Base-by-base conservation (phyloP, 2,113 vertebrate genomes). In the Ceyx margarethae region DNA sequence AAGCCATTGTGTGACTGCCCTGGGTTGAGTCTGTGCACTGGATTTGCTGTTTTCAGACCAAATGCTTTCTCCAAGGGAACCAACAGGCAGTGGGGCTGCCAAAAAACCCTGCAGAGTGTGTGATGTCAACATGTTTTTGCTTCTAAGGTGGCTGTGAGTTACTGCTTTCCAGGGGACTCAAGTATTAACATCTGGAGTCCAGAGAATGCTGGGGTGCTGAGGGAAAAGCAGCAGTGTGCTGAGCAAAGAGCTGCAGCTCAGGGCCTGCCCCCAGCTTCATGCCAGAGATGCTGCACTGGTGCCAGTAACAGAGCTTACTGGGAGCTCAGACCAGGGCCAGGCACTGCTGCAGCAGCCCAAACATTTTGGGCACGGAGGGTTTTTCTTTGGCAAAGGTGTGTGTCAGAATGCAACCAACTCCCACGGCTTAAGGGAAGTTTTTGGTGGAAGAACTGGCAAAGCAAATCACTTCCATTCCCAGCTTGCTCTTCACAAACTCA, bases 301-400 rank as follows among this genome's bases (percentile, higher is more conserved):
- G 67, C 29, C 56, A 15, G 25, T 6, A 23, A 21, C 33, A 6
- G 46, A 29, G 43, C 71, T 16, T 6, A 17, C 17, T 13, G 87
- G 29, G 85, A 35, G 2, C 57, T 42, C n/a, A 21, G 21, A 12
- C 50, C 4, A 1, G 8, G 28, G 45, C 13, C 13, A 6, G 15
- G 26, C 1, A 8, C 61, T 74, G 72, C 37, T 10, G 5, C 1
- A 1, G 35, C 11, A 7, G 56, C 7, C 28, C 23, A 31, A 7
- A 57, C 5, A 0, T 13, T 64, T 50, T 15, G 51, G 37, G 29
- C 35, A 12, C 0, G 5, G 64, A 28, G 8, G 5, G 5, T 43
- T 86, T 83, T 60, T 19, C 31, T 45, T 35, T 50, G 53, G 57
- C 54, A 84, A 75, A 68, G 17, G 28, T 56, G 48, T 65, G 67